Percentiles rank a stretch among this genome's conserved stretches.
phyloP scores from a whole-genome alignment of 2,888 invertebrate species.

The Leucoma salicis region DNA sequence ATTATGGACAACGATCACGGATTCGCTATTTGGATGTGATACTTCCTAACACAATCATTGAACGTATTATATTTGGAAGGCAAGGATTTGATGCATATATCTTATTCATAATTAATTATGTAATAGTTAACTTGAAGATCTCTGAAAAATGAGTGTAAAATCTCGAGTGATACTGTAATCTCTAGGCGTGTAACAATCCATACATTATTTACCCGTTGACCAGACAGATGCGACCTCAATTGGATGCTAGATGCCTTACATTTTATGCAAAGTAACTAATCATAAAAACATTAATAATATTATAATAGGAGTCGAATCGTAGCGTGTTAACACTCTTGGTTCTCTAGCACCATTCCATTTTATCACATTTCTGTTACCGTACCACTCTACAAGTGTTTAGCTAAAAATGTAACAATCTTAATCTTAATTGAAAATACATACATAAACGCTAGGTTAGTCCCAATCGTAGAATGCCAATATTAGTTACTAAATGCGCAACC shows the following conservation, averaged over 20 bases:
- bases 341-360: conserved; percentile 83
- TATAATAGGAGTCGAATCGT: conserved; percentile 82
- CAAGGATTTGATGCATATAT: conserved; percentile 66
- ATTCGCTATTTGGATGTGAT: conserved; percentile 56
- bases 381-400: conserved; percentile 82
- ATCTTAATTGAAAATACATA: conserved; percentile 80
- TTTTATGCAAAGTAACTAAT: conserved; percentile 77
- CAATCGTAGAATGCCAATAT: conserved; percentile 83
- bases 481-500: conserved; percentile 80
- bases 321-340: conserved; percentile 82
- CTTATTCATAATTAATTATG: conserved; percentile 69
- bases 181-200: conserved; percentile 58
- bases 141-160: conserved; percentile 70
- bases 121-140: conserved; percentile 75
- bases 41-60: conserved; percentile 49
- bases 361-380: conserved; percentile 83
- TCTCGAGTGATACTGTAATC: conserved; percentile 82
- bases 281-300: conserved; percentile 75
- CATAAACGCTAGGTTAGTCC: conserved; percentile 83
- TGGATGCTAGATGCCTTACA: conserved; percentile 79
- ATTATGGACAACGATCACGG: conserved; percentile 61
- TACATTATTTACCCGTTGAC: conserved; percentile 57
- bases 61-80: conserved; percentile 65
- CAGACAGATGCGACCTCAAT: conserved; percentile 68
- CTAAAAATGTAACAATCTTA: conserved; percentile 83